phyloP scores from a whole-genome alignment of 1,140 invertebrate species.

The Trialeurodes vaporariorum region DNA sequence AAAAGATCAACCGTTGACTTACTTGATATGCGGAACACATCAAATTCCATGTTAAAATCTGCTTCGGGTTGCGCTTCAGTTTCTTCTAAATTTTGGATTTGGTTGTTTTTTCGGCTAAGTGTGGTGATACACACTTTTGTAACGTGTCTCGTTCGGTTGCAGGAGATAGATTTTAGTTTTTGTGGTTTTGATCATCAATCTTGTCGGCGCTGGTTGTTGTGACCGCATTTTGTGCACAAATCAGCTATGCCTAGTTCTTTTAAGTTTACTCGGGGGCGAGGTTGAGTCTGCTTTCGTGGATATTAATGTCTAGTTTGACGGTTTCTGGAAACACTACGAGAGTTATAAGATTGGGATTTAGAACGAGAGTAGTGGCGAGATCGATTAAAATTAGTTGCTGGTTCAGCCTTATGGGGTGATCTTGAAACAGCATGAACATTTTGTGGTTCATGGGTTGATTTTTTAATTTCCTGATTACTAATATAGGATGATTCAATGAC shows the following conservation, averaged over 20 bases:
- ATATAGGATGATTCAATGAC: no score
- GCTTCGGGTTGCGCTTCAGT: no score
- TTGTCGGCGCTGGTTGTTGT: neutral
- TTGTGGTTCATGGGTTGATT: neutral
- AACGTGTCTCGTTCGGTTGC: neutral
- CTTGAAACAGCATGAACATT: no score
- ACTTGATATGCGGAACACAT: no score
- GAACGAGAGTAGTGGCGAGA: neutral
- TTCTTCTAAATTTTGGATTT: no score
- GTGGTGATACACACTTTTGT: neutral
- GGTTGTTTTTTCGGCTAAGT: neutral
- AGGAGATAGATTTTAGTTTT: conserved; percentile 4
- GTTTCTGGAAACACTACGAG: neutral
- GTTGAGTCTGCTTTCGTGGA: no score
- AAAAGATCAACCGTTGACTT: no score
- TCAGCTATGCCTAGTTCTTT: neutral
- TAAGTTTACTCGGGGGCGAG: conserved; percentile 1
- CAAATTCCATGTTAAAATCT: no score
- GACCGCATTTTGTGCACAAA: conserved; percentile 4
- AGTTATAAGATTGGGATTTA: neutral
- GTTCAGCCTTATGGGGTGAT: no score
- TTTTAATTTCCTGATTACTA: no score
- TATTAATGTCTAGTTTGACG: no score
- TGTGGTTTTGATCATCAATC: neutral
- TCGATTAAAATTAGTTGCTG: neutral